These are phyloP conservation scores for Chloroceryle inda DNA, from an alignment of 2,797 vertebrate genomes.

Conservation along the genomic window DNA sequence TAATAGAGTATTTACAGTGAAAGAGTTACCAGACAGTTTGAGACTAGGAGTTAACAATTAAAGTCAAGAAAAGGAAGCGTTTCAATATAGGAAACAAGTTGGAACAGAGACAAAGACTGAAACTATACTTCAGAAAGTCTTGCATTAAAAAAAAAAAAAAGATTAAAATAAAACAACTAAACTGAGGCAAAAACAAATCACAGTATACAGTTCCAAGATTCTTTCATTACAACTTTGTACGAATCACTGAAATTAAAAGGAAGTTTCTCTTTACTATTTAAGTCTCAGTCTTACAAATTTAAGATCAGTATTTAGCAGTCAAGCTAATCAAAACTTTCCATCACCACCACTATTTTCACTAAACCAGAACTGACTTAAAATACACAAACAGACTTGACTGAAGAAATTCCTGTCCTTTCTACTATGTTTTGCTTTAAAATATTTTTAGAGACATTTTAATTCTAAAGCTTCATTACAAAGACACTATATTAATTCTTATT, in stretches of 20 bases:
- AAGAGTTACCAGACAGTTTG: neutral
- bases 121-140: neutral
- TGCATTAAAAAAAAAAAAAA: neutral
- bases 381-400: neutral
- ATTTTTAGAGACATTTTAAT: neutral
- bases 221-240: neutral
- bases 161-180: neutral
- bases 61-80: neutral
- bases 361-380: neutral
- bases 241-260: neutral
- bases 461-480: neutral
- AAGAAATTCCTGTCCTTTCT: neutral
- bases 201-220: neutral
- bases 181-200: neutral
- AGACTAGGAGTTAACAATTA: neutral
- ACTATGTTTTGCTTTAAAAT: neutral
- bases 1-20: neutral
- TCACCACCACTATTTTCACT: neutral
- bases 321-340: neutral
- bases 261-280: neutral
- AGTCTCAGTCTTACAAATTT: neutral
- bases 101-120: neutral
- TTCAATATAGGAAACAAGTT: neutral
- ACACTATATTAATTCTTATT: neutral
- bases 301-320: neutral